phyloP scores from a whole-genome alignment of 2,888 invertebrate genomes.

The Tipula confusa region DNA sequence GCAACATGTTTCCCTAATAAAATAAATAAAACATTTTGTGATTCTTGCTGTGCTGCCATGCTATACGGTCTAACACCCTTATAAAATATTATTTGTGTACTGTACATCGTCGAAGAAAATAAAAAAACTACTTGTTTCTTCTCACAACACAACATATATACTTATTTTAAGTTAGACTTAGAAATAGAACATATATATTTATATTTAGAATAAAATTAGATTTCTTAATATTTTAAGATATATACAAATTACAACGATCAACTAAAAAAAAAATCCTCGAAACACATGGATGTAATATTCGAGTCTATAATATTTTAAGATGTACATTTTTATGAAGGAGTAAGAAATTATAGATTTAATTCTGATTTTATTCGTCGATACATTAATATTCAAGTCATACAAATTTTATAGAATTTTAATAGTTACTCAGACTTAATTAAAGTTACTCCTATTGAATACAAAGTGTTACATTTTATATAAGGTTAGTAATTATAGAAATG shows the following conservation, averaged over 20 bases:
- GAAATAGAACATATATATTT: background rate
- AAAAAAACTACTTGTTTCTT: background rate
- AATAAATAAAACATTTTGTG: background rate
- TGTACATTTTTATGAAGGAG: background rate
- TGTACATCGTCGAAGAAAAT: background rate
- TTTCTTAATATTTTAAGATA: background rate
- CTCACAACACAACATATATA: background rate
- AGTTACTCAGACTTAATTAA: background rate
- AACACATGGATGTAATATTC: background rate
- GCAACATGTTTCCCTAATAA: background rate
- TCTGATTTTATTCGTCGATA: background rate
- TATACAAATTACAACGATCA: background rate
- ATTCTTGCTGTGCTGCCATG: background rate
- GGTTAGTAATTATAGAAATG: background rate
- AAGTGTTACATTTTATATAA: background rate
- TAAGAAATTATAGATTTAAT: conserved; percentile 3
- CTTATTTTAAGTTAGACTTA: background rate
- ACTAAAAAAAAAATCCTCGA: background rate
- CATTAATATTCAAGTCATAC: background rate
- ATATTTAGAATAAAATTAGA: background rate
- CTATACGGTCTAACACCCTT: conserved; percentile 12
- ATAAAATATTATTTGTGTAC: background rate
- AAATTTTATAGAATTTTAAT: background rate
- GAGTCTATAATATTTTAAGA: background rate
- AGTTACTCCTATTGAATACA: background rate